Percentiles rank a stretch among this genome's conserved stretches.
Evolutionary conservation across 2,888 invertebrate genomes (phyloP).

Genomic region (Dinocampus coccinellae): DNA sequence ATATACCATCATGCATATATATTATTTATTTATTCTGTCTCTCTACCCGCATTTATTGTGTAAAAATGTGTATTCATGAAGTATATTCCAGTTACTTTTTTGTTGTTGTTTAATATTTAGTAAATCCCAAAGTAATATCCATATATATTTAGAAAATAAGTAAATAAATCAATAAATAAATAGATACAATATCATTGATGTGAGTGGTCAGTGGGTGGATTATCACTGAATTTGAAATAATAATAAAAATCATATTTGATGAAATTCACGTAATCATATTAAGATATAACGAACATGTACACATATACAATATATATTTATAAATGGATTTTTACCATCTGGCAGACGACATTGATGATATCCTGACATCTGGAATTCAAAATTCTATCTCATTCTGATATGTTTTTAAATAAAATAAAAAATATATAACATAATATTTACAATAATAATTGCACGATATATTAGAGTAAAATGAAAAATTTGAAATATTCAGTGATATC

Average conservation of each 20-base stretch:
- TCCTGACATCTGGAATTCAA: not conserved
- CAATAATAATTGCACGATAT: too few relatives aligned
- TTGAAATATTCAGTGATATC: too few relatives aligned
- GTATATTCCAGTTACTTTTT: too few relatives aligned
- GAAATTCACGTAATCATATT: not conserved
- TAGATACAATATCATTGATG: not conserved
- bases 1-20: not conserved
- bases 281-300: not conserved
- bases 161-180: not conserved
- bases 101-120: too few relatives aligned
- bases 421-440: too few relatives aligned
- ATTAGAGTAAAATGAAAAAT: too few relatives aligned
- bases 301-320: not conserved
- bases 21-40: too few relatives aligned
- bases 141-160: not conserved
- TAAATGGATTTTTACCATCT: not conserved
- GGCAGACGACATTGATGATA: not conserved
- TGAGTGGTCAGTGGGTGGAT: constrained; percentile 54
- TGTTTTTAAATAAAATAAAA: not conserved
- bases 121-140: too few relatives aligned
- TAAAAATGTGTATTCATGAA: too few relatives aligned
- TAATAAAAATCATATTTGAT: constrained; percentile 51
- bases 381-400: not conserved
- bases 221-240: constrained; percentile 58
- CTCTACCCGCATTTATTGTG: not conserved